Conservation (phyloP, 2,797 vertebrate species). For the Bufotes viridis region DNA sequence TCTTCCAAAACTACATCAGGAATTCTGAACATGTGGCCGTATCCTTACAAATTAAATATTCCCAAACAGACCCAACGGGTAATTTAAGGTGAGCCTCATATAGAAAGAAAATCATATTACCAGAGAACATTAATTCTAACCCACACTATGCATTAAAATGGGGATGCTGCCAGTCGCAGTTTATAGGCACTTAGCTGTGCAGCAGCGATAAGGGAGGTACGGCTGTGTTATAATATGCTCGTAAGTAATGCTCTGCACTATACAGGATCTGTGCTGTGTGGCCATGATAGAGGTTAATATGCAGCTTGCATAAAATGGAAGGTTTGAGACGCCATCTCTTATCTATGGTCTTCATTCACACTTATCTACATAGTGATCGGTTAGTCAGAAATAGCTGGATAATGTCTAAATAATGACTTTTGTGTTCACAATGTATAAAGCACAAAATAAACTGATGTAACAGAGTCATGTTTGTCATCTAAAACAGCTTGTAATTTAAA, state of each 20-base stretch:
- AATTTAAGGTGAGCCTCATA: conserved; percentile 26
- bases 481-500: not conserved
- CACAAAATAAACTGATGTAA: not conserved
- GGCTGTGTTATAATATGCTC: conserved; percentile 28
- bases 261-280: conserved; percentile 10
- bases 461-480: not conserved
- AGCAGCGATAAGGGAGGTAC: conserved; percentile 37
- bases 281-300: conserved; percentile 31
- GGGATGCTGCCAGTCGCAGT: conserved; percentile 21
- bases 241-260: conserved; percentile 22
- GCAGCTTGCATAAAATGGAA: not conserved
- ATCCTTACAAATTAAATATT: not conserved
- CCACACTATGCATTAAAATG: conserved; percentile 34
- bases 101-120: conserved; percentile 44
- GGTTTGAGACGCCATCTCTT: not conserved
- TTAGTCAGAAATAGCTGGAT: not conserved
- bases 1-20: too few species aligned
- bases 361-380: not conserved
- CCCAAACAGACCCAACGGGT: not conserved
- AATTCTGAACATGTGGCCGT: too few species aligned
- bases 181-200: conserved; percentile 42
- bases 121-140: conserved; percentile 33
- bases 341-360: not conserved
- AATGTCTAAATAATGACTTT: not conserved
- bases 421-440: not conserved